Percentiles rank a stretch among this genome's conserved stretches.
Evolutionary conservation across 2,113 vertebrate species (phyloP).

Genomic region (Scomber colias): DNA sequence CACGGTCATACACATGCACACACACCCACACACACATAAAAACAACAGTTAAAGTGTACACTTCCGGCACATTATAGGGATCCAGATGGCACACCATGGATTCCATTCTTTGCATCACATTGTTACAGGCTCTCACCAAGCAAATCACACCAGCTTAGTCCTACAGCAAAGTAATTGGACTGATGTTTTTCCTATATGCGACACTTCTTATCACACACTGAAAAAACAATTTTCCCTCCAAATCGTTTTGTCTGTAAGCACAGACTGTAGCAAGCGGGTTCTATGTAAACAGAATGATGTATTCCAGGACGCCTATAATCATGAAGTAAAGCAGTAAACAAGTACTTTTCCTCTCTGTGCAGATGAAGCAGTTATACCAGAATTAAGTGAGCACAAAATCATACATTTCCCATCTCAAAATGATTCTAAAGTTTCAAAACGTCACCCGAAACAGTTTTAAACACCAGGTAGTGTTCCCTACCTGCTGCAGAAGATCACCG

Average conservation of each 20-base stretch:
- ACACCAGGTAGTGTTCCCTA: conserved; percentile 21
- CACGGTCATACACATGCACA: not conserved
- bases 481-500: conserved; percentile 21
- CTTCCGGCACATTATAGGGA: conserved; percentile 42
- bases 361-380: conserved; percentile 33
- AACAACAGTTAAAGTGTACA: conserved; percentile 23
- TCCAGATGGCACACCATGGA: conserved; percentile 67
- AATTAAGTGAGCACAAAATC: conserved; percentile 40
- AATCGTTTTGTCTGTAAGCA: conserved; percentile 47
- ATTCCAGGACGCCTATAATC: conserved; percentile 58
- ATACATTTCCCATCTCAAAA: conserved; percentile 43
- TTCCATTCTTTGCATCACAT: conserved; percentile 8
- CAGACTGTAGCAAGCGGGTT: conserved; percentile 24
- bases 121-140: conserved; percentile 42
- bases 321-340: conserved; percentile 30
- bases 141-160: conserved; percentile 28
- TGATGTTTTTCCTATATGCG: conserved; percentile 48
- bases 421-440: conserved; percentile 18
- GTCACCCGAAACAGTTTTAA: conserved; percentile 18
- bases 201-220: conserved; percentile 46
- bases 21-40: conserved; percentile 12
- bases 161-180: conserved; percentile 54
- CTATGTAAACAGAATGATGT: conserved; percentile 53
- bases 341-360: conserved; percentile 33
- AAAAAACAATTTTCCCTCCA: conserved; percentile 50